Evolutionary conservation across 1,140 invertebrate species (phyloP), one percentile per base, ranked within the genome.

Genomic region (Brachionus paranguensis): DNA sequence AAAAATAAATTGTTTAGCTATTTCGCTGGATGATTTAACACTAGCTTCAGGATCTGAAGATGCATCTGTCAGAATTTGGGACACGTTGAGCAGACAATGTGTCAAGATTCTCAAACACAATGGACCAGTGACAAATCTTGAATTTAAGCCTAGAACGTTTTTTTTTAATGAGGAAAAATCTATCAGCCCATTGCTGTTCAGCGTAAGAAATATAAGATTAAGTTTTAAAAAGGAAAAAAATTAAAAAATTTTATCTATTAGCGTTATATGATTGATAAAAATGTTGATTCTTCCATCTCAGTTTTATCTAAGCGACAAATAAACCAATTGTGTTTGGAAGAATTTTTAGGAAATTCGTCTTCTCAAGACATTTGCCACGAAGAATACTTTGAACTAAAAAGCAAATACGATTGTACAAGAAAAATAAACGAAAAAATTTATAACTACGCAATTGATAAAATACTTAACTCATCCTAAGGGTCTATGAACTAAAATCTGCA

Each of bases 371-470:
- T 50, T 2, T 76, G 72, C n/a, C 45, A 76, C 4, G 72, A 76
- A 50, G 72, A 76, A 29, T 76, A 76, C 27, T 76, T 76, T 50
- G 72, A 76, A 76, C 43, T 76, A 4, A 76, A 76, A 47, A 47
- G 72, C 43, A 76, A 76, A 76, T 76, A 76, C 14, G 72, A 76
- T 76, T 50, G 47, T 76, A 76, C 72, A 7, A 76, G 47, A 50
- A 76, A 53, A 76, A 81, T 68, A 37, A 81, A 81, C 64, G 53
- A 81, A 64, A 60, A 68, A 60, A 81, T 81, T 27, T 81, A 81
- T 14, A 81, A 81, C 43, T 81, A 45, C 60, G 78, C 78, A 37
- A 24, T 81, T 29, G 78, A 81, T 64, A 81, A 81, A 81, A 81
- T 81, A 50, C 50, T 79, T 12, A 74, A 74, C 17, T 74, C 70